Evolutionary conservation across 2,113 vertebrate species (phyloP), one percentile per base, ranked within the genome.

Genomic region (Poecilia latipinna): DNA sequence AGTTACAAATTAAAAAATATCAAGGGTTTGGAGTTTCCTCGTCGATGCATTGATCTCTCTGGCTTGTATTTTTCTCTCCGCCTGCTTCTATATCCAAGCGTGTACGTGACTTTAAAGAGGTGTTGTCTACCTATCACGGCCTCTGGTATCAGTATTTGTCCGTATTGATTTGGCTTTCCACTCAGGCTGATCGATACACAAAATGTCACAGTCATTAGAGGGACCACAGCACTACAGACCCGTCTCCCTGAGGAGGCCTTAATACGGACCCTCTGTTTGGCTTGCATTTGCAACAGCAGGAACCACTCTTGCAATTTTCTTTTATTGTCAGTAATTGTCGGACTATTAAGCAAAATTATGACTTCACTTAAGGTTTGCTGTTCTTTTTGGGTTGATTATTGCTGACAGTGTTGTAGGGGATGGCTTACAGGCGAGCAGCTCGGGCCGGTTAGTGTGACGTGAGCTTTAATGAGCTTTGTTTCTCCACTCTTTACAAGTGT

Each of bases 131-230:
- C 77, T 31, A 37, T 8, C 72, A 57, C 80, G 74, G 68, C 72
- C 64, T 63, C 42, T 79, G 51, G 82, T 79, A 89, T 88, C 83
- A 90, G 79, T 83, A 81, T 76, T 88, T 60, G 61, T 84, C 78
- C 69, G 31, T 86, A 93, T 93, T 79, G 90, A 93, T 90, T 81
- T 82, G 48, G 33, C 85, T 90, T 83, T 84, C 79, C 80, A 68
- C 84, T 85, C 85, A 66, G n/a, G 37, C 67, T 90, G 74, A 87
- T 94, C 89, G 61, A 94, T 92, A 79, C 74, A n/a, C 79, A 83
- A 83, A 93, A 91, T 90, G 88, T 90, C 90, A 89, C 86, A 61
- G 90, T 84, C 82, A 83, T 93, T 91, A 90, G 87, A 88, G 74
- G 65, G 84, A 74, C 81, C 61, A 65, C 72, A 71, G 79, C 66